A percentile compares a stretch with the other conserved stretches of the same genome.
phyloP scores from a whole-genome alignment of 1,140 invertebrate species.

The Pachypeltis micranthus region DNA sequence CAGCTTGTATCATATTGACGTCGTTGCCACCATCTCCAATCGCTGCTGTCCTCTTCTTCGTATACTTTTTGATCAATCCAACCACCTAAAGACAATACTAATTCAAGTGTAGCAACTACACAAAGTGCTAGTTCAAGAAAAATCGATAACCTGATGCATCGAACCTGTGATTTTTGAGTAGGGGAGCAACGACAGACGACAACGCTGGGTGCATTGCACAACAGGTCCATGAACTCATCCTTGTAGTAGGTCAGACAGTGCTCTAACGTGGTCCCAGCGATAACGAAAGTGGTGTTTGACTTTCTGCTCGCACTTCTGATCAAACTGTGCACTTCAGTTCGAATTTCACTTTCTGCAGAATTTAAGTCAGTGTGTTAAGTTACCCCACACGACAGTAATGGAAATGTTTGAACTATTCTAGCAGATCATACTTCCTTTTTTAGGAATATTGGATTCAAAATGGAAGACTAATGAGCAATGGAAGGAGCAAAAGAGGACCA shows the following conservation, averaged over 20 bases:
- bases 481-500: no score
- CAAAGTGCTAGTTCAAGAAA: no score
- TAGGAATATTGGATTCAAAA: no score
- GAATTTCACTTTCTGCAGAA: constrained; percentile 31
- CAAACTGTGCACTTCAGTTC: constrained; percentile 84
- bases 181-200: constrained; percentile 96
- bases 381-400: background rate
- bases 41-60: constrained; percentile 67
- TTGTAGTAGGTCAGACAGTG: constrained; percentile 86
- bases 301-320: constrained; percentile 79
- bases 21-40: constrained; percentile 81
- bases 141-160: no score
- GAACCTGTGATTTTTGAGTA: constrained; percentile 78
- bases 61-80: constrained; percentile 76
- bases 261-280: constrained; percentile 86
- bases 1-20: constrained; percentile 88
- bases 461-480: no score
- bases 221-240: constrained; percentile 88
- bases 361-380: background rate
- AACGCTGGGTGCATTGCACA: constrained; percentile 83
- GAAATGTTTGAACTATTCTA: background rate
- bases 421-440: no score
- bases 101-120: no score
- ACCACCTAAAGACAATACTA: no score
- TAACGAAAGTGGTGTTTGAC: constrained; percentile 77